A percentile compares a stretch with the other conserved stretches of the same genome.
Conservation (phyloP, 2,888 invertebrate species). For the Scotopteryx bipunctaria region DNA sequence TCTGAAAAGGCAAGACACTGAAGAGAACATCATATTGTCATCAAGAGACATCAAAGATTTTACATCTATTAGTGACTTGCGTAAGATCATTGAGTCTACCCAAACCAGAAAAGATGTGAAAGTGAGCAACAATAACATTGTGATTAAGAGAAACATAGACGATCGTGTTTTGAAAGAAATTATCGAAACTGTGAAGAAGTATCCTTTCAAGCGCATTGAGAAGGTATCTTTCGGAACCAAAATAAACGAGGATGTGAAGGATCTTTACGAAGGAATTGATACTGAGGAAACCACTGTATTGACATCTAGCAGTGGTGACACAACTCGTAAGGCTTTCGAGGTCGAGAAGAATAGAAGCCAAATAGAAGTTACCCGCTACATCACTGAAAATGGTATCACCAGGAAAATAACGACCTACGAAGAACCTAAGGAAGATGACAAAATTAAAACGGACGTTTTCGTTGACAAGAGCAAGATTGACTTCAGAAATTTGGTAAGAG, state of each 20-base stretch:
- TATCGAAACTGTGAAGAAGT: constrained; percentile 77
- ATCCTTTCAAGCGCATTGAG: constrained; percentile 77
- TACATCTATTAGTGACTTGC: constrained; percentile 74
- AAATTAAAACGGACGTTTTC: constrained; percentile 77
- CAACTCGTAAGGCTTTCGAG: constrained; percentile 73
- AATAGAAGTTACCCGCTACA: constrained; percentile 77
- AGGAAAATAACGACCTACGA: constrained; percentile 78
- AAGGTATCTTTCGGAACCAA: constrained; percentile 82
- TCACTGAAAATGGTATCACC: constrained; percentile 76
- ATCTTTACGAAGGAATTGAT: constrained; percentile 75
- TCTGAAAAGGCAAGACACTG: constrained; percentile 74
- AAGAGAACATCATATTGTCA: constrained; percentile 77
- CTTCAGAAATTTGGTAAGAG: constrained; percentile 80
- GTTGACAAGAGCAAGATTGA: constrained; percentile 80
- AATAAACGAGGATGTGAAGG: constrained; percentile 84
- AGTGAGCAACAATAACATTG: constrained; percentile 76
- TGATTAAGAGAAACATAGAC: constrained; percentile 75
- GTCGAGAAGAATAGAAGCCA: constrained; percentile 77
- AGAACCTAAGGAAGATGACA: constrained; percentile 79
- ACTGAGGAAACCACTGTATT: constrained; percentile 69
- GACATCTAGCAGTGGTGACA: constrained; percentile 63
- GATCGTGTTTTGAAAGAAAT: constrained; percentile 75
- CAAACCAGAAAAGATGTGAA: constrained; percentile 72
- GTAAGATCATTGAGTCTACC: constrained; percentile 74
- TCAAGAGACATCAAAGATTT: constrained; percentile 79